Percentiles rank a stretch among this genome's conserved stretches.
phyloP scores from a whole-genome alignment of 2,113 vertebrate species.

The Laticauda colubrina region DNA sequence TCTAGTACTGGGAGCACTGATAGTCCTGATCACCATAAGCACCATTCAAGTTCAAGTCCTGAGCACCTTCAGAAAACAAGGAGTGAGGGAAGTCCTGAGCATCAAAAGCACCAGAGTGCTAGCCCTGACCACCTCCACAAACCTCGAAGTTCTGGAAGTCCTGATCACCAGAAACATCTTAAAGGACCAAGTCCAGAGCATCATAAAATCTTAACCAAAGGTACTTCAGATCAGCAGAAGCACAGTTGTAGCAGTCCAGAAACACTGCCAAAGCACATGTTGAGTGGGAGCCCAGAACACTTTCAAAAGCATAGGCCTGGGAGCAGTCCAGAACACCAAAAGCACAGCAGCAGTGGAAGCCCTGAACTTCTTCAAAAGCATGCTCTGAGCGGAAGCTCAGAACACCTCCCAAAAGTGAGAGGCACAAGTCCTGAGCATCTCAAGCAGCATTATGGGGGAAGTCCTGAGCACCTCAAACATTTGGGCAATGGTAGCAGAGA shows the following conservation, averaged over 20 bases:
- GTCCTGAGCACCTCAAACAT: constrained; percentile 82
- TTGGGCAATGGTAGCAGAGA: constrained; percentile 76
- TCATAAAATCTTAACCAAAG: constrained; percentile 75
- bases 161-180: constrained; percentile 78
- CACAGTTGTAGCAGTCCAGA: constrained; percentile 74
- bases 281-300: constrained; percentile 80
- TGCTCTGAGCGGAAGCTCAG: constrained; percentile 74
- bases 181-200: constrained; percentile 83
- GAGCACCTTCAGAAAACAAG: constrained; percentile 80
- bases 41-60: constrained; percentile 70
- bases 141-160: constrained; percentile 67
- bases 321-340: constrained; percentile 76
- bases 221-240: constrained; percentile 75
- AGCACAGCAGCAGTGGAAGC: constrained; percentile 71
- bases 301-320: constrained; percentile 82
- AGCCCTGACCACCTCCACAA: constrained; percentile 86
- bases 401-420: constrained; percentile 83
- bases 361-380: constrained; percentile 81
- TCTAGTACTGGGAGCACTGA: constrained; percentile 85
- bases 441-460: constrained; percentile 79
- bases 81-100: constrained; percentile 81
- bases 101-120: constrained; percentile 75
- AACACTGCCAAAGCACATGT: constrained; percentile 75
- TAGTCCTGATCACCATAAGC: constrained; percentile 80
- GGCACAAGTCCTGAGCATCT: constrained; percentile 87